phyloP scores from a whole-genome alignment of 2,797 vertebrate species.

The Myiotriccus ornatus region DNA sequence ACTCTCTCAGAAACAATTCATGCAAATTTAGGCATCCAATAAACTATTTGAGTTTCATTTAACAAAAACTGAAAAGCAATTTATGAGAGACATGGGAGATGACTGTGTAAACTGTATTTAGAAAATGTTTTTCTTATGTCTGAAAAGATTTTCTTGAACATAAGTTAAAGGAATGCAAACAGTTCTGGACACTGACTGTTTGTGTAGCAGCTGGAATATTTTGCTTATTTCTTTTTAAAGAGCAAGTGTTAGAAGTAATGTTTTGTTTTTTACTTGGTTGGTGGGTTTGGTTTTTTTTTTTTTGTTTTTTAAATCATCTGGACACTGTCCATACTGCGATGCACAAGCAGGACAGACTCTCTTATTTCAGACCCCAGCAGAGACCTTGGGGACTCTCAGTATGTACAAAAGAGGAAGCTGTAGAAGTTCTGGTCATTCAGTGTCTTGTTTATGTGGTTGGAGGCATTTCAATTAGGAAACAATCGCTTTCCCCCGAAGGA shows the following conservation, averaged over 20 bases:
- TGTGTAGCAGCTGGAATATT: not conserved
- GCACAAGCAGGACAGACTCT: not conserved
- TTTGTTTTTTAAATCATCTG: not conserved
- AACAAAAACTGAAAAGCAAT: not conserved
- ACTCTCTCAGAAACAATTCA: not conserved
- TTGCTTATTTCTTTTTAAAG: not conserved
- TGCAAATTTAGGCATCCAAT: not conserved
- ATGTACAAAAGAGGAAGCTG: fast-evolving
- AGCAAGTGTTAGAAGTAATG: not conserved
- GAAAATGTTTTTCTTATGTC: not conserved
- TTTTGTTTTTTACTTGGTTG: not conserved
- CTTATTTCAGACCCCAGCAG: not conserved
- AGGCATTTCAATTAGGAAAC: not conserved
- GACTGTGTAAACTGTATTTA: not conserved
- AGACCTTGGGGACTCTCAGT: not conserved
- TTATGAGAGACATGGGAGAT: not conserved
- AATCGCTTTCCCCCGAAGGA: not conserved
- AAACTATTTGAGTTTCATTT: not conserved
- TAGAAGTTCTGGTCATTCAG: not conserved
- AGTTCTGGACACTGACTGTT: not conserved
- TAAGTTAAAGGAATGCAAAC: not conserved
- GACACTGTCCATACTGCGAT: not conserved
- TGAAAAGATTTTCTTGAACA: not conserved
- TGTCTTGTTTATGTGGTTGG: not conserved
- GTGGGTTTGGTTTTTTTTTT: too few relatives aligned